Base-by-base conservation (phyloP, 2,888 invertebrate genomes). In the Trypoxylon attenuatum region DNA sequence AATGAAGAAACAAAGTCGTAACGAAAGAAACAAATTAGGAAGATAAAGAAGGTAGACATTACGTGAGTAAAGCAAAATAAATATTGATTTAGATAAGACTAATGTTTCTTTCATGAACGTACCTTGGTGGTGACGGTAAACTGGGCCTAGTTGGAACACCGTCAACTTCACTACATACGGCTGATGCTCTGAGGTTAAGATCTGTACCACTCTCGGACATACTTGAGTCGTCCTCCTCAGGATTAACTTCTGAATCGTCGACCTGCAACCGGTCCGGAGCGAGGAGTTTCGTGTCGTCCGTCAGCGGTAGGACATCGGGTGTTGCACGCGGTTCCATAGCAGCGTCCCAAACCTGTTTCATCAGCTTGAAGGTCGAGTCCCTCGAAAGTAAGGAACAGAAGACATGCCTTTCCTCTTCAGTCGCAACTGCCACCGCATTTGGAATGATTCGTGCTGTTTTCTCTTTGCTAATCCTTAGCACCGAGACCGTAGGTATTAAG, bases 401-500 rank as follows among this genome's bases (percentile, higher is more conserved):
- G 49, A 96, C 94, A 82, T 95, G 95, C 67, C 91, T 90, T 47
- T 96, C 93, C 80, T 94, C 94, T 45, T 92, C 90, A n/a, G 96
- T 96, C 60, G 91, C 90, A 27, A 96, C 93, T 22, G 96, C 96
- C 59, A 98, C 95, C 10, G 97, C 97, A 88, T 97, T 97, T 47
- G 97, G 97, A 81, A 98, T 96, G 75, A 98, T 96, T 76, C 94
- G 91, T 1, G 96, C 97, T 61, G 96, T 97, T 88, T 95, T 96
- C 88, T 97, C 97, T 85, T 97, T 96, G 39, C 94, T 96, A 82
- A 98, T 95, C 85, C 94, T 92, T 53, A 93, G 91, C 57, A 98
- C 96, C 62, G 94, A 93, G 57, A 91, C 90, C 74, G 96, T 93
- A 43, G 97, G 96, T 83, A 98, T 96, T 80, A 97, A 90, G 76